Percentiles rank a stretch among this genome's conserved stretches.
phyloP scores from a whole-genome alignment of 2,113 vertebrate species.

The Protobothrops mucrosquamatus region DNA sequence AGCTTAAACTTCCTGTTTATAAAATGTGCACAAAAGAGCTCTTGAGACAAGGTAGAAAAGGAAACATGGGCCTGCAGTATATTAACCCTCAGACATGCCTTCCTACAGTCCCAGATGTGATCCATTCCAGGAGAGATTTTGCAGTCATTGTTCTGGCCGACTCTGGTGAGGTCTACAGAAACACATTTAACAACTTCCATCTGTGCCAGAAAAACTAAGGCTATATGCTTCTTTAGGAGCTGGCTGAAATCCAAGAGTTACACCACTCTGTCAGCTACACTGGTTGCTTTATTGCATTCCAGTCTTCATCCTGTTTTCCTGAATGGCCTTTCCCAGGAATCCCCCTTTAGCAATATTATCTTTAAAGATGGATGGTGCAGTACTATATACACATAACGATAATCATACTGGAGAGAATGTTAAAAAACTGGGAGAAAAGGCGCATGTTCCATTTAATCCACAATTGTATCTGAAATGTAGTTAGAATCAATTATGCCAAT shows the following conservation, averaged over 20 bases:
- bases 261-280: slow-evolving; percentile 48
- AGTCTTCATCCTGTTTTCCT: slow-evolving; percentile 48
- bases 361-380: slow-evolving; percentile 13
- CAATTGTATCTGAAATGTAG: slow-evolving; percentile 26
- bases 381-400: slow-evolving; percentile 33
- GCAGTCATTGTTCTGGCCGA: slow-evolving; percentile 18
- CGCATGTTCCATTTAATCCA: slow-evolving; percentile 29
- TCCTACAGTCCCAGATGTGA: slow-evolving; percentile 18
- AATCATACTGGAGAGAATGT: slow-evolving; percentile 28
- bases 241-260: slow-evolving; percentile 55
- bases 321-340: slow-evolving; percentile 56
- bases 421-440: slow-evolving; percentile 37
- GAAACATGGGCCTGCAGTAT: slow-evolving; percentile 18
- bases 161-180: slow-evolving; percentile 40
- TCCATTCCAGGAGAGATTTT: slow-evolving; percentile 34
- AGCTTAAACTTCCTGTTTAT: slow-evolving; percentile 6
- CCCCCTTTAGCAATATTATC: slow-evolving; percentile 56
- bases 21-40: slow-evolving; percentile 27
- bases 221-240: slow-evolving; percentile 19
- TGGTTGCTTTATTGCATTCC: slow-evolving; percentile 47
- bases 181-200: slow-evolving; percentile 56
- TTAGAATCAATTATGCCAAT: background rate
- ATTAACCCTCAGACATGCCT: slow-evolving; percentile 21
- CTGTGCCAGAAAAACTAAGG: slow-evolving; percentile 43
- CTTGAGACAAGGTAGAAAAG: background rate